Percentiles rank a stretch among this genome's conserved stretches.
Conservation (phyloP, 2,888 invertebrate species). For the Aethes cnicana region DNA sequence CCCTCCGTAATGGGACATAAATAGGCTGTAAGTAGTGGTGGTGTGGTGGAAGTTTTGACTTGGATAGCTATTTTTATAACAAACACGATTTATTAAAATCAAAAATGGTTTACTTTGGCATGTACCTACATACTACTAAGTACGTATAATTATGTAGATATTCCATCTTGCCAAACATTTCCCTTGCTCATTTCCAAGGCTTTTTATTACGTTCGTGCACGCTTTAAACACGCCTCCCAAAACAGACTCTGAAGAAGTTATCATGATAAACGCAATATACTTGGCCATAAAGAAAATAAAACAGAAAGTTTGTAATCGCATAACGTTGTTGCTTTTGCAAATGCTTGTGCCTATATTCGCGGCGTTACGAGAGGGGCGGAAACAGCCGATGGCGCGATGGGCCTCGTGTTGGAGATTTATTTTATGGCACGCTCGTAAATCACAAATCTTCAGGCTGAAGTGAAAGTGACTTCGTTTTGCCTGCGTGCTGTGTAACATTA, state of each 20-base stretch:
- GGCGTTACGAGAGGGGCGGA: conserved; percentile 36
- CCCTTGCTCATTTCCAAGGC: background rate
- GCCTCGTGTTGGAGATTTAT: conserved; percentile 43
- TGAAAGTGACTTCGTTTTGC: conserved; percentile 22
- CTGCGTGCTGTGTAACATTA: conserved; percentile 21
- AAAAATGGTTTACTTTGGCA: too few relatives aligned
- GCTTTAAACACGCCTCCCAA: conserved; percentile 1
- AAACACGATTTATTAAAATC: too few relatives aligned
- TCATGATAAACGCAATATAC: conserved; percentile 24
- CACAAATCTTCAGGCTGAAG: conserved; percentile 37
- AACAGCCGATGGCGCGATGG: conserved; percentile 34
- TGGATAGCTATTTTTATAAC: too few relatives aligned
- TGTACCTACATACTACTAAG: too few relatives aligned
- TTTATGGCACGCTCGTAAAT: conserved; percentile 44
- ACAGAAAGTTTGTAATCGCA: conserved; percentile 39
- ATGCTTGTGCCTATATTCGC: conserved; percentile 38
- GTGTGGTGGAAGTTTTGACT: too few relatives aligned
- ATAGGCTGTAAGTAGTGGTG: too few relatives aligned
- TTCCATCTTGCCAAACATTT: background rate
- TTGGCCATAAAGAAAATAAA: conserved; percentile 37
- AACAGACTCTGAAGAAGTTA: conserved; percentile 26
- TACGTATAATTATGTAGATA: too few relatives aligned
- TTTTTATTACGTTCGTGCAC: conserved; percentile 1
- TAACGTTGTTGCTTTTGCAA: conserved; percentile 41
- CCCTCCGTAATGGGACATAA: too few relatives aligned